Conservation (phyloP, 1,140 invertebrate genomes). For the Tyrophagus putrescentiae region DNA sequence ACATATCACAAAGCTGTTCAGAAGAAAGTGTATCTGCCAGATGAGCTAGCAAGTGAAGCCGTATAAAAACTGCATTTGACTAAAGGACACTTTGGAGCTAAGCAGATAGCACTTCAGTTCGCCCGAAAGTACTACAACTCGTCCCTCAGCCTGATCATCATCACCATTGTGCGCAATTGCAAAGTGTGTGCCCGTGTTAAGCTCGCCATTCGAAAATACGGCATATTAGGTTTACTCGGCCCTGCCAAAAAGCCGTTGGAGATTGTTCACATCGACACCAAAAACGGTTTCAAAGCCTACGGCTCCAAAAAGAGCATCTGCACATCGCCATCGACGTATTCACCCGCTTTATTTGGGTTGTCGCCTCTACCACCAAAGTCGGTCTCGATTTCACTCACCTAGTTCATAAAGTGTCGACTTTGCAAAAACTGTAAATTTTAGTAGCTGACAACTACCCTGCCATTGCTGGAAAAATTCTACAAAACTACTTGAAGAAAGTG, state of each 20-base stretch:
- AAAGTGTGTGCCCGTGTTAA: conserved; percentile 11
- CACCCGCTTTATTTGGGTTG: conserved; percentile 8
- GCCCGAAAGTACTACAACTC: not conserved
- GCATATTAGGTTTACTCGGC: conserved; percentile 2
- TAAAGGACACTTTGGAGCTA: conserved; percentile 20
- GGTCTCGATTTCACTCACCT: conserved; percentile 17
- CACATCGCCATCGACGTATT: conserved; percentile 21
- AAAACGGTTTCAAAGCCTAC: conserved; percentile 17
- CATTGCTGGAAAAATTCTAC: too few relatives aligned
- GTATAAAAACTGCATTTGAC: conserved; percentile 14
- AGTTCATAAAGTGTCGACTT: not conserved
- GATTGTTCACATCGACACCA: conserved; percentile 22
- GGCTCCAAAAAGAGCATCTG: conserved; percentile 20
- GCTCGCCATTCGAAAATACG: not conserved
- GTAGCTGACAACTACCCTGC: too few relatives aligned
- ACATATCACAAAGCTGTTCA: too few relatives aligned
- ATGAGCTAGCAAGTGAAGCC: conserved; percentile 2
- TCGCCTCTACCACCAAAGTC: not conserved
- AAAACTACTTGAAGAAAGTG: too few relatives aligned
- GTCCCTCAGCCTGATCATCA: not conserved
- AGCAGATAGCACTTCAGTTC: not conserved
- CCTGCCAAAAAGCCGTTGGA: conserved; percentile 20
- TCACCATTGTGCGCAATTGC: not conserved
- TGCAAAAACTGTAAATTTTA: not conserved
- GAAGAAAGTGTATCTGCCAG: not conserved